Evolutionary conservation across 2,888 invertebrate species (phyloP), one percentile per base, ranked within the genome.

Genomic region (Ariolimax columbianus): DNA sequence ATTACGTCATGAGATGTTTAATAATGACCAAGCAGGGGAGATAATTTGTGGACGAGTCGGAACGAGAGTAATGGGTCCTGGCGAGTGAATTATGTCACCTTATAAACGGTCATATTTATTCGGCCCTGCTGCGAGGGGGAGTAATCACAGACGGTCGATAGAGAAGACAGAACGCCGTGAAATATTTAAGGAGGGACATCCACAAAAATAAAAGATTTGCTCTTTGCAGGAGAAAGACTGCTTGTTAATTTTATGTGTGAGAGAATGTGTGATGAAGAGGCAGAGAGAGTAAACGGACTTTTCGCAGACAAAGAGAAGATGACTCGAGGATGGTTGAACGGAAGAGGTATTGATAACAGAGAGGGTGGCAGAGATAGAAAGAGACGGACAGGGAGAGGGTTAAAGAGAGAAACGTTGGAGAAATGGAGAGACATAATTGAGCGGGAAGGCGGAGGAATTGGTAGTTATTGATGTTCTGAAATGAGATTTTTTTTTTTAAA

Each of bases 41-140:
- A 72, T 72, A 72, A 72, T 72, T 72, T 40, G 72, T 26, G 40
- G 72, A 72, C 72, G 9, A 19, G 36, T 72, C 72, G 26, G 19
- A 72, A 72, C 72, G 26, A 72, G 72, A 72, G 72, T 72, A 72
- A 72, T 40, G 72, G 72, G 40, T 40, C 72, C 38, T 72, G 72
- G 40, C 38, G 40, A 72, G 72, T 40, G 40, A 72, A 38, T 72
- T 72, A 72, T 72, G 40, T 72, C 40, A 72, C 72, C 72, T 72
- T 72, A 17, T 72, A 72, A 72, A 72, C 30, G 72, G 40, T 38
- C 40, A 72, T 72, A 40, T 72, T 72, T 72, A 40, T 72, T 72
- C 72, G 19, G 36, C 19, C 40, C 40, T 72, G 72, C 40, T 26
- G 38, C 38, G 72, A 72, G 23, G 40, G 40, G 72, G 14, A 47